Evolutionary conservation across 2,888 invertebrate genomes (phyloP), one percentile per base, ranked within the genome.

Genomic region (Gymnocheta viridis): DNA sequence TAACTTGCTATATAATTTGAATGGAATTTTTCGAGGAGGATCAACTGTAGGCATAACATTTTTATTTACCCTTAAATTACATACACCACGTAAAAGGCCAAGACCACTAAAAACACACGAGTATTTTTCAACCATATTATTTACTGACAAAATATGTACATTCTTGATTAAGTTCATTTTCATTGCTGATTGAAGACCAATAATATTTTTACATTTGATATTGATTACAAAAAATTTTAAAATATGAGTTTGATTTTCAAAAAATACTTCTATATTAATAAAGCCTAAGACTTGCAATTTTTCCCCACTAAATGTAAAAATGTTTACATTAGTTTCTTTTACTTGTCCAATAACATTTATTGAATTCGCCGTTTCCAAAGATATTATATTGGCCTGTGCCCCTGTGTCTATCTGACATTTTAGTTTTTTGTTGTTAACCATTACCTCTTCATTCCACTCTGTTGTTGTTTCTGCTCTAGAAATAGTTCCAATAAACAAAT

Each of bases 241-340:
- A 12, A 76, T 44, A 81, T 64, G 51, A 85, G 73, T 60, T 27
- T 66, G 35, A 32, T 76, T 54, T 12, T 74, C 17, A 47, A 49
- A 35, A 38, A 41, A 12, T 27, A 82, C 64, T 54, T 44, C 54
- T 29, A 79, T 38, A 29, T 72, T 29, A 5, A 58, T 9, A 17
- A 3, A 44, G 14, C 79, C 82, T 44, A 82, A 10, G 27, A 81
- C 51, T 9, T 44, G 19, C 24, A 85, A 47, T 24, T 73, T 67
- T 56, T 85, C 82, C 12, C 82, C 83, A 44, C 70, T 83, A 66
- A 84, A 85, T 51, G 74, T 74, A 35, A 83, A 54, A 38, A 85
- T 82, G 10, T 72, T 76, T 10, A 56, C 58, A 27, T 51, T 69
- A 1, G 56, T 69, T 22, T 56, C n/a, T 35, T 49, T 76, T 29